Percentiles rank a stretch among this genome's conserved stretches.
These are phyloP conservation scores for Lagopus muta DNA, from an alignment of 2,113 vertebrate genomes.

Conservation along the genomic window DNA sequence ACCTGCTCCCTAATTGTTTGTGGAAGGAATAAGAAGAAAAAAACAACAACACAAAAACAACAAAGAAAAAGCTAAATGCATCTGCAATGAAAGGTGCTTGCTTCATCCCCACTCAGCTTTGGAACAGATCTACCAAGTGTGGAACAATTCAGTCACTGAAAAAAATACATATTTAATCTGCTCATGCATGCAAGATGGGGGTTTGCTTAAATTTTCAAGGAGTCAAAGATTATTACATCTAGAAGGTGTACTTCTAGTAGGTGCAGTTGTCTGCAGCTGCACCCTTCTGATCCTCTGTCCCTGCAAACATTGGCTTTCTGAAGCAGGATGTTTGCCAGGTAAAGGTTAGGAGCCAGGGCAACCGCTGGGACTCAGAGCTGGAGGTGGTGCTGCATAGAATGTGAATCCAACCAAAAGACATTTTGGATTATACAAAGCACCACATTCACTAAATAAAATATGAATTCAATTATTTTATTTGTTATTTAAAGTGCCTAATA, in stretches of 20 bases:
- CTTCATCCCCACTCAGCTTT: background rate
- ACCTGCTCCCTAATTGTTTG: background rate
- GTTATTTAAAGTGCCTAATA: slow-evolving; percentile 11
- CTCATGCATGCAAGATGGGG: background rate
- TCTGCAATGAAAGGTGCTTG: background rate
- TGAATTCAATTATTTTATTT: slow-evolving; percentile 23
- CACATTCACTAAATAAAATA: slow-evolving; percentile 32
- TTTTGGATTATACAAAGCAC: background rate
- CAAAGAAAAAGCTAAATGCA: background rate
- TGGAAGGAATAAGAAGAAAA: background rate
- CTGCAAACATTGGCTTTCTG: background rate
- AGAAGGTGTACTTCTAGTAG: background rate
- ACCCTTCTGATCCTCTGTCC: background rate
- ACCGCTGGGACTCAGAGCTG: slow-evolving; percentile 14
- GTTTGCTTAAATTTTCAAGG: background rate
- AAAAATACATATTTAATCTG: background rate
- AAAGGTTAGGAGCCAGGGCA: slow-evolving; percentile 11
- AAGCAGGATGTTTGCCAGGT: slow-evolving; percentile 1
- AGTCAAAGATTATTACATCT: background rate
- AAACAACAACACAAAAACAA: too few relatives aligned
- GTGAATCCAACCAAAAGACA: background rate
- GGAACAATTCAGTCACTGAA: background rate
- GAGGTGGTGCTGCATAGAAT: background rate
- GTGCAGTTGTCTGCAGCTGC: background rate
- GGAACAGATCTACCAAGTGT: background rate